Percentiles rank a stretch among this genome's conserved stretches.
Evolutionary conservation across 2,797 vertebrate genomes (phyloP).

Genomic region (Siniperca scherzeri): DNA sequence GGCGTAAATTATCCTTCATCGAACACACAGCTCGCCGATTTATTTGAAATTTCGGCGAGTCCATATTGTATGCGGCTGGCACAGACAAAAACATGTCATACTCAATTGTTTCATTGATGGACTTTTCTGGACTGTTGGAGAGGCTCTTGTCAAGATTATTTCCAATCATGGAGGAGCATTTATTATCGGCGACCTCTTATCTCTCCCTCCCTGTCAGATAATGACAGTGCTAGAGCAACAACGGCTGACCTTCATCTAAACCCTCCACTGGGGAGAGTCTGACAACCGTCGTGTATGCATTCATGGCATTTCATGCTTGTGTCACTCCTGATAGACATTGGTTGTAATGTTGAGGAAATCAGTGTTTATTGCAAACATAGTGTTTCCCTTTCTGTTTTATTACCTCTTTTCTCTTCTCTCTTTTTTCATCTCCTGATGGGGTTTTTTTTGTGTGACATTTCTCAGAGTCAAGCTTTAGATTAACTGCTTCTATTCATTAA

Average conservation of each 20-base stretch:
- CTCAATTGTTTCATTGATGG: slow-evolving; percentile 55
- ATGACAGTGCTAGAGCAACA: slow-evolving; percentile 67
- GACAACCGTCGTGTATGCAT: slow-evolving; percentile 12
- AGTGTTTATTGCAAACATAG: slow-evolving; percentile 24
- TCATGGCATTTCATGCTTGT: slow-evolving; percentile 20
- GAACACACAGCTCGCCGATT: slow-evolving; percentile 20
- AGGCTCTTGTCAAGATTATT: slow-evolving; percentile 76
- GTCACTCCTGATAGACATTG: slow-evolving; percentile 21
- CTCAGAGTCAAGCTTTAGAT: slow-evolving; percentile 60
- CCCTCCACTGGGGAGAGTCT: slow-evolving; percentile 35
- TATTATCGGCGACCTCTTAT: slow-evolving; percentile 70
- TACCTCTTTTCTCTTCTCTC: not conserved
- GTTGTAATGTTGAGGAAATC: slow-evolving; percentile 39
- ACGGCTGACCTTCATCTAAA: slow-evolving; percentile 71
- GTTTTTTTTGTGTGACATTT: slow-evolving; percentile 30
- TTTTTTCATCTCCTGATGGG: slow-evolving; percentile 4
- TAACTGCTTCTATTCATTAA: slow-evolving; percentile 71
- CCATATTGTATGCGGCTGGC: slow-evolving; percentile 24
- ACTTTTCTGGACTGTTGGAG: slow-evolving; percentile 52
- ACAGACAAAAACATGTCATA: slow-evolving; percentile 53
- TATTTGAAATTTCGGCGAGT: slow-evolving; percentile 32
- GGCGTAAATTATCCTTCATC: slow-evolving; percentile 42
- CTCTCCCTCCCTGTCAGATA: slow-evolving; percentile 67
- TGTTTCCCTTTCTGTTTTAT: slow-evolving; percentile 7
- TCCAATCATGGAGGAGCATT: slow-evolving; percentile 70